Base-by-base conservation (phyloP, 2,113 vertebrate species). In the Aptenodytes patagonicus region DNA sequence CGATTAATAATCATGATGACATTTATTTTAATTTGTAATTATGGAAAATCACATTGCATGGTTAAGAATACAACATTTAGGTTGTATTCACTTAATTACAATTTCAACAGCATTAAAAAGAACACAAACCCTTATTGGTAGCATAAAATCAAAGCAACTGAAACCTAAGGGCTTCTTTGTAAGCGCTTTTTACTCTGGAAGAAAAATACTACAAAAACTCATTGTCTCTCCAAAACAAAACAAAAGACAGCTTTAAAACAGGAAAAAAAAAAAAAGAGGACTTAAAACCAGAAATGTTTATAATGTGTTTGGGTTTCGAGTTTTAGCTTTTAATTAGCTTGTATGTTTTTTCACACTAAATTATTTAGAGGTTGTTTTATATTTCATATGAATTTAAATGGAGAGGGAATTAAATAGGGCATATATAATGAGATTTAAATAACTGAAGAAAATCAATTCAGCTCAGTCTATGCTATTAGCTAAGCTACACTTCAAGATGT, bases 301-400 rank as follows among this genome's bases (percentile, higher is more conserved):
- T 20, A 78, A 34, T 60, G 17, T 84, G 40, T 66, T 90, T 96
- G 57, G 1, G 3, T 85, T 96, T 96, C 6, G 2, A 75, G 7
- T 83, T 95, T 81, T 91, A 90, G 69, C 62, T 97, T 96, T 95
- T 94, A 95, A 96, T 96, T 96, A 90, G 38, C 38, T 90, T 57
- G 49, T 91, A n/a, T 64, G 26, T 73, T 96, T 95, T 95, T 83
- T 83, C 70, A 57, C 42, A 78, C 60, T 84, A 55, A 96, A 95
- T 94, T 93, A 93, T 97, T 95, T 93, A 95, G 26, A 72, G 11
- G 22, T 52, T 78, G 69, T 91, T 96, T 91, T 83, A 87, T 84
- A 82, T 93, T 94, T 66, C 13, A 5, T 79, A 83, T 90, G 55
- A 94, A 78, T 97, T 82, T 92, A 94, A 90, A 82, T 69, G 47